Percentiles rank a stretch among this genome's conserved stretches.
Evolutionary conservation across 2,113 vertebrate species (phyloP).

Genomic region (Pseudopodoces humilis): DNA sequence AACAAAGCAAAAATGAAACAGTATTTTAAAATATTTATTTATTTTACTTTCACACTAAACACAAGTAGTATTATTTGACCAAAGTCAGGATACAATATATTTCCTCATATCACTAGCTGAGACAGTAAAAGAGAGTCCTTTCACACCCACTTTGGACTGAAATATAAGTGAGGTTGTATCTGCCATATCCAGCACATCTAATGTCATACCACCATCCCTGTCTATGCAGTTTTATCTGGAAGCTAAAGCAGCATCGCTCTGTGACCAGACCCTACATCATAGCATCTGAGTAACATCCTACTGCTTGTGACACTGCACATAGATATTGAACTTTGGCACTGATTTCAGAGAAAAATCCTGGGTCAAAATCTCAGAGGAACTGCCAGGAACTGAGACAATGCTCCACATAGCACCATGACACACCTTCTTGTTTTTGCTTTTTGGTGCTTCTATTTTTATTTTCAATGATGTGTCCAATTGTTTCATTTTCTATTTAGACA

Average conservation of each 20-base stretch:
- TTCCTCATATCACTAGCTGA: conserved; percentile 6
- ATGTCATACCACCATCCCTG: neutral
- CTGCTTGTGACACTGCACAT: neutral
- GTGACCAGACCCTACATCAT: neutral
- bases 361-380: neutral
- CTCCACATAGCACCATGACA: neutral
- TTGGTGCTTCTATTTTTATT: neutral
- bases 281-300: neutral
- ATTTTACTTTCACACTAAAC: conserved; percentile 43
- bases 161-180: neutral
- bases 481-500: neutral
- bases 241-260: neutral
- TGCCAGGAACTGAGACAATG: neutral
- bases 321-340: neutral
- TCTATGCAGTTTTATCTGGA: neutral
- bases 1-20: conserved; percentile 36
- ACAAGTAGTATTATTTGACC: neutral
- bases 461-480: neutral
- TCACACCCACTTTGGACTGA: neutral
- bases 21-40: conserved; percentile 32
- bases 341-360: neutral
- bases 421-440: neutral
- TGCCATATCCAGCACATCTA: neutral
- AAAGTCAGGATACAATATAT: conserved; percentile 24
- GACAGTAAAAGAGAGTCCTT: neutral